Percentiles rank a stretch among this genome's conserved stretches.
These are phyloP conservation scores for Anarsia innoxiella DNA, from an alignment of 2,888 invertebrate genomes.

Conservation along the genomic window DNA sequence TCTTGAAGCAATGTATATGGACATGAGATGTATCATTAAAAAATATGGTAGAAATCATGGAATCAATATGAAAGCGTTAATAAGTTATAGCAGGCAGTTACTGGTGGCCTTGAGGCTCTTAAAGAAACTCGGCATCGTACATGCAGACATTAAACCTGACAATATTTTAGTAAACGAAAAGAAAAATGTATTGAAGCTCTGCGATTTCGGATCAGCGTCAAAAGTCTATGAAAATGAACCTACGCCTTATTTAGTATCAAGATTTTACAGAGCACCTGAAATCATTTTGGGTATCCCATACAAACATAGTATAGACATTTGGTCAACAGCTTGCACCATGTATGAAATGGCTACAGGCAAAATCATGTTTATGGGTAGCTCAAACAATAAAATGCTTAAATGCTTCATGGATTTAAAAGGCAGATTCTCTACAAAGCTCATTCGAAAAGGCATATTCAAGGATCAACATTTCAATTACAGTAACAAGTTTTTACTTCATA, in stretches of 20 bases:
- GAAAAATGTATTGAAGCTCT: slow-evolving; percentile 95
- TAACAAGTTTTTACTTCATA: slow-evolving; percentile 96
- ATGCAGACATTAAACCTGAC: slow-evolving; percentile 99
- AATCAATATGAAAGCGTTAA: slow-evolving; percentile 95
- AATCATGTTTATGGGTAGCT: slow-evolving; percentile 97
- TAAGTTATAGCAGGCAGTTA: slow-evolving; percentile 96
- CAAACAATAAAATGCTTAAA: slow-evolving; percentile 99
- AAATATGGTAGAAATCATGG: slow-evolving; percentile 98
- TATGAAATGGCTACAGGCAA: slow-evolving; percentile 98
- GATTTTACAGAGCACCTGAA: slow-evolving; percentile 99
- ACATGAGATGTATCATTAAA: slow-evolving; percentile 90
- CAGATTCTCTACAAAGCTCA: slow-evolving; percentile 95
- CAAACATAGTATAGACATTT: slow-evolving; percentile 96
- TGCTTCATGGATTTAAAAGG: slow-evolving; percentile 99
- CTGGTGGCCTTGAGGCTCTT: slow-evolving; percentile 93
- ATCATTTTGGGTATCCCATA: slow-evolving; percentile 97
- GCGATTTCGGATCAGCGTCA: slow-evolving; percentile 99
- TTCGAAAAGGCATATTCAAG: slow-evolving; percentile 94
- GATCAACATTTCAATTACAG: slow-evolving; percentile 98
- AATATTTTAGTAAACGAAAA: slow-evolving; percentile 99
- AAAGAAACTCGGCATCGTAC: slow-evolving; percentile 95
- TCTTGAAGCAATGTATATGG: slow-evolving; percentile 96
- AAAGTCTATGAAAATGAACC: slow-evolving; percentile 95
- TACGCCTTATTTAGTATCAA: slow-evolving; percentile 97
- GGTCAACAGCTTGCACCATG: slow-evolving; percentile 99